These are phyloP conservation scores for Vollenhovia emeryi DNA, from an alignment of 1,140 invertebrate genomes.

Conservation along the genomic window DNA sequence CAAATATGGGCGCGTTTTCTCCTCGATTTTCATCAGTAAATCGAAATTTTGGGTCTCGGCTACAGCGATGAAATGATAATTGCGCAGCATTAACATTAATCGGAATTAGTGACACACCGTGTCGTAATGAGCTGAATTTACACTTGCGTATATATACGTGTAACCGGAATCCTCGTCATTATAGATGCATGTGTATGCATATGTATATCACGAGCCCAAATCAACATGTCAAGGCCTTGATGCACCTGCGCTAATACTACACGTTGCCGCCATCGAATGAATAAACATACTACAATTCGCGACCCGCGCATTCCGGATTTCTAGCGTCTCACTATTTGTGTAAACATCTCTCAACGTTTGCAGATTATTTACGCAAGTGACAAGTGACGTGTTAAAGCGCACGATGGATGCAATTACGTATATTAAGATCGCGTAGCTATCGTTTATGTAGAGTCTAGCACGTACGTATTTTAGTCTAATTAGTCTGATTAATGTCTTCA, in stretches of 20 bases:
- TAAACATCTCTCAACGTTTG: neutral
- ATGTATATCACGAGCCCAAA: slow-evolving; percentile 57
- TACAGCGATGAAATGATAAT: slow-evolving; percentile 44
- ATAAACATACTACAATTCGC: slow-evolving; percentile 33
- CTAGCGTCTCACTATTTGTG: neutral
- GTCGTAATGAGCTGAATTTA: slow-evolving; percentile 67
- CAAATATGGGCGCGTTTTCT: neutral
- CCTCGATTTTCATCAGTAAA: slow-evolving; percentile 19
- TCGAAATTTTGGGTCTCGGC: slow-evolving; percentile 31
- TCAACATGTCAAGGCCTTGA: slow-evolving; percentile 73
- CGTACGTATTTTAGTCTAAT: neutral
- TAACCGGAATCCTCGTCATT: slow-evolving; percentile 46
- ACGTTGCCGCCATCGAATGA: slow-evolving; percentile 22
- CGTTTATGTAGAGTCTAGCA: neutral
- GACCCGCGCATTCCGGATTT: slow-evolving; percentile 2
- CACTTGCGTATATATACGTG: slow-evolving; percentile 65
- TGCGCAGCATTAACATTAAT: slow-evolving; percentile 59
- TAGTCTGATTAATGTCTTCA: neutral
- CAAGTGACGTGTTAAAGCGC: neutral
- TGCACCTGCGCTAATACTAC: slow-evolving; percentile 66
- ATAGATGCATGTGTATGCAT: slow-evolving; percentile 54
- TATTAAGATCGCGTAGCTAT: neutral
- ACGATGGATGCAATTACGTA: neutral
- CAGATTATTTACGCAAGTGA: neutral
- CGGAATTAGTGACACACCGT: slow-evolving; percentile 56